Conservation (phyloP, 2,113 vertebrate species). For the Serinus canaria region DNA sequence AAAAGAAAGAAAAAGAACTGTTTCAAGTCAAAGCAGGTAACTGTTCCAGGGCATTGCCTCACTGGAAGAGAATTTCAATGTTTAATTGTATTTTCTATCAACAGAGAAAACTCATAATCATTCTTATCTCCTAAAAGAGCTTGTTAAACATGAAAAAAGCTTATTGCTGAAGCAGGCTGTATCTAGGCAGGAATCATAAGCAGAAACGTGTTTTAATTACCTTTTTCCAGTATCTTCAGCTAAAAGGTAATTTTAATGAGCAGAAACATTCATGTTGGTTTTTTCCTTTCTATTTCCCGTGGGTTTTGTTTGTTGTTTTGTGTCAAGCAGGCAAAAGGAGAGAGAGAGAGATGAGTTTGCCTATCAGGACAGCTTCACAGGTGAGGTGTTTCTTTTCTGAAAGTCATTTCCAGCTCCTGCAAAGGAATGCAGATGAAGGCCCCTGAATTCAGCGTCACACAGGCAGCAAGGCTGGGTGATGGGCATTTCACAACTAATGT, state of each 20-base stretch:
- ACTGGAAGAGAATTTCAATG: conserved; percentile 10
- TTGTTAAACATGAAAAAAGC: conserved; percentile 28
- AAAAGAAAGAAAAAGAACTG: neutral
- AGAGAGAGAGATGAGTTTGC: neutral
- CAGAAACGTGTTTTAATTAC: conserved; percentile 36
- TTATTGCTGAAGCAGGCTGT: neutral
- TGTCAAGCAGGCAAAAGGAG: neutral
- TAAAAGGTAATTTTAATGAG: neutral
- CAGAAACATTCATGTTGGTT: neutral
- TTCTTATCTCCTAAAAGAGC: conserved; percentile 43
- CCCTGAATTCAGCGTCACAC: neutral
- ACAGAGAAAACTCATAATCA: conserved; percentile 24
- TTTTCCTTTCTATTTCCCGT: neutral
- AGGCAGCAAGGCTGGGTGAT: neutral
- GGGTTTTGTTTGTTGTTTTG: neutral
- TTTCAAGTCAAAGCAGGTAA: conserved; percentile 4
- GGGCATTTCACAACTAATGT: rapidly evolving
- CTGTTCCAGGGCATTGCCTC: neutral
- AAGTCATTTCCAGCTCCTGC: neutral
- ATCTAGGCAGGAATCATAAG: conserved; percentile 6
- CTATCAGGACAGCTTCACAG: neutral
- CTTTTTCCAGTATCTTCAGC: neutral
- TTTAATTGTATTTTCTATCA: conserved; percentile 32
- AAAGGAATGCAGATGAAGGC: neutral
- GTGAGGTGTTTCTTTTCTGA: neutral